A percentile compares a stretch with the other conserved stretches of the same genome.
Evolutionary conservation across 37 sponge, comb jelly and placozoan genomes (phyloP).

Genomic region (Corticium candelabrum): DNA sequence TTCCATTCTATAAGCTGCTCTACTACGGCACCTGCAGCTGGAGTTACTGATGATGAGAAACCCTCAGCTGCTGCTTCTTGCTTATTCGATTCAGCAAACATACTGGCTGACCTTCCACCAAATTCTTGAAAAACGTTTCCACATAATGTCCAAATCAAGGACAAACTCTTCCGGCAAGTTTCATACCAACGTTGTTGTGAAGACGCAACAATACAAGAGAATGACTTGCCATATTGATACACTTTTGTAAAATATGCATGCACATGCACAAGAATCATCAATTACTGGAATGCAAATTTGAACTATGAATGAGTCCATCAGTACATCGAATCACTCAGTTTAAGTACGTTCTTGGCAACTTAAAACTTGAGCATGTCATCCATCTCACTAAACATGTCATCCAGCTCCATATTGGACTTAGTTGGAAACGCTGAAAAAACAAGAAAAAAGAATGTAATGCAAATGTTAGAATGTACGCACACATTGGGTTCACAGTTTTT

Average conservation of each 20-base stretch:
- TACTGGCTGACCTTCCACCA: background rate
- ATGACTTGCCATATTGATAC: no score
- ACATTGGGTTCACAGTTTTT: no score
- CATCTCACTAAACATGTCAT: constrained; percentile 54
- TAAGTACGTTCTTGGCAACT: no score
- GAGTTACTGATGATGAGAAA: background rate
- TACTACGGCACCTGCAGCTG: background rate
- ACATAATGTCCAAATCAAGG: background rate
- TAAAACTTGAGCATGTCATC: constrained; percentile 53
- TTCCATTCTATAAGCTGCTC: background rate
- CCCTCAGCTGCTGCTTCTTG: constrained; percentile 1
- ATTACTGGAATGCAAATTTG: no score
- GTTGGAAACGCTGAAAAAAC: constrained; percentile 27
- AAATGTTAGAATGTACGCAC: background rate
- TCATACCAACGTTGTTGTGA: no score
- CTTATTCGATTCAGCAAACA: no score
- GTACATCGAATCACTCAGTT: no score
- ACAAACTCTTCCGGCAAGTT: background rate
- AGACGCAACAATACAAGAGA: no score
- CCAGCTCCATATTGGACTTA: constrained; percentile 45
- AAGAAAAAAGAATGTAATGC: background rate
- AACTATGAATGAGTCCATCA: no score
- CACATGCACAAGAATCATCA: no score
- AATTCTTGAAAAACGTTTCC: background rate
- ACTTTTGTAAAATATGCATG: no score